Evolutionary conservation across 1,140 invertebrate species (phyloP), one percentile per base, ranked within the genome.

Genomic region (Choristoneura fumiferana): DNA sequence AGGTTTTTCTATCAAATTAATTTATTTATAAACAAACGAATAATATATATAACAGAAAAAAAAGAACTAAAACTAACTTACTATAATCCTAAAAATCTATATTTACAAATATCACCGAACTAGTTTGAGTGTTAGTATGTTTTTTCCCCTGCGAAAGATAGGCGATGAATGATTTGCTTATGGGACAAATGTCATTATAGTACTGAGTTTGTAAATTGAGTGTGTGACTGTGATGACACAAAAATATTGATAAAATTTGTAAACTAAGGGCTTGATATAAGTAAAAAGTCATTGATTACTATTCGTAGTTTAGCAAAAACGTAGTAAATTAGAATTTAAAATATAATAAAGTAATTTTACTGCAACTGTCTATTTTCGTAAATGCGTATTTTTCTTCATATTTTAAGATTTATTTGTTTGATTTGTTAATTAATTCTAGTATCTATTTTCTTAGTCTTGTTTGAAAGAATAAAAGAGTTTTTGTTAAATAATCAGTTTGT

Each of bases 381-480:
- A 49, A 18, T 49, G 43, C 22, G 18, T n/a, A 49, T 49, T 49
- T 18, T 49, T 49, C 43, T 49, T 29, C 43, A 22, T 49, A 10
- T 49, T 49, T 49, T 49, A 17, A 33, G 18, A 22, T 49, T 43
- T 18, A 18, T 43, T 10, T 49, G 22, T 49, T 49, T 49, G 43
- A 49, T 22, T 49, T 49, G 43, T 49, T 49, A 49, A 49, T 49
- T 49, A 49, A 49, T 49, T 49, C 6, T 49, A 49, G n/a, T 43
- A 43, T 9, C 22, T 49, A 49, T 49, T 49, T 49, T 33, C 22
- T 49, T 33, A 49, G 43, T 22, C 17, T 29, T 49, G 43, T 49
- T 49, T 49, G 43, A 49, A 49, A 8, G 10, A 49, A 49, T 49
- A 49, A 49, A 49, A 49, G 18, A 12, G 17, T 49, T 49, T 29